Conservation (phyloP, 2,888 invertebrate species). For the Syrphus vitripennis region DNA sequence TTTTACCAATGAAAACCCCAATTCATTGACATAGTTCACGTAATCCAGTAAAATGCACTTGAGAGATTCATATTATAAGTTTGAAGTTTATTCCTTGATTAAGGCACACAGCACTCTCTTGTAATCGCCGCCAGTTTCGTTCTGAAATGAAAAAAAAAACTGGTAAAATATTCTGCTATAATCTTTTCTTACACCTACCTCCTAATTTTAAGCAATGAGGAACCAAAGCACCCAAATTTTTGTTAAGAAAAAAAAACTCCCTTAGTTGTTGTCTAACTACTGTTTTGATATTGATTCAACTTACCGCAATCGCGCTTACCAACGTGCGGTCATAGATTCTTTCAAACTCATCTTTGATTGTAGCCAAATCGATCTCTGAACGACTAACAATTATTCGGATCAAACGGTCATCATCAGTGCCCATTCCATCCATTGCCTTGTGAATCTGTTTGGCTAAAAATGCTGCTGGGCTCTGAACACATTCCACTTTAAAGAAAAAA, state of each 20-base stretch:
- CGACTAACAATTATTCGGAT: constrained; percentile 87
- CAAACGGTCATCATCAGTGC: constrained; percentile 87
- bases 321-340: constrained; percentile 86
- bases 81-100: no score
- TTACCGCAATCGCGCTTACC: constrained; percentile 84
- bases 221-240: constrained; percentile 18
- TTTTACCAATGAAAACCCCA: no score
- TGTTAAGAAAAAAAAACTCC: constrained; percentile 33
- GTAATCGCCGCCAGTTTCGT: no score
- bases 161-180: no score
- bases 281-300: constrained; percentile 1
- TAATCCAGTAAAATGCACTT: no score
- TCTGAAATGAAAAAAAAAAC: no score
- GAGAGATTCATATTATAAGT: no score
- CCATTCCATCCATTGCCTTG: constrained; percentile 85
- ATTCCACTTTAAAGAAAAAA: constrained; percentile 83
- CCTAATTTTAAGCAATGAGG: constrained; percentile 20
- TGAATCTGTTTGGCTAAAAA: constrained; percentile 86
- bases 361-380: constrained; percentile 86
- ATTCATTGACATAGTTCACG: no score
- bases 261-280: background rate
- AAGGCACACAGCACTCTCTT: no score
- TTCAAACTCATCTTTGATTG: constrained; percentile 87
- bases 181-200: constrained; percentile 37
- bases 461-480: constrained; percentile 84